These are phyloP conservation scores for Diabrotica virgifera DNA, from an alignment of 1,140 invertebrate species.

Conservation along the genomic window DNA sequence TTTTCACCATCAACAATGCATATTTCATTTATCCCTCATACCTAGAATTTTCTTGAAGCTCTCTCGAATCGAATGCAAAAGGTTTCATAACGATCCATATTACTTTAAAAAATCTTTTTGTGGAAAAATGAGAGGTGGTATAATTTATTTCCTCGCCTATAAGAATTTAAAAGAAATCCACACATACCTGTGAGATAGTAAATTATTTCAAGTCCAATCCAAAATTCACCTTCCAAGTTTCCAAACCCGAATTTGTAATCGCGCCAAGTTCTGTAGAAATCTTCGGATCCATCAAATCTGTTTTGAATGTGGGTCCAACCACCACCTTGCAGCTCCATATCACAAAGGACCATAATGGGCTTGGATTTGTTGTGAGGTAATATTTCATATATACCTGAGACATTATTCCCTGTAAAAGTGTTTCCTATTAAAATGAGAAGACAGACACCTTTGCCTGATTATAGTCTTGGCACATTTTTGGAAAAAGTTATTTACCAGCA, in stretches of 20 bases:
- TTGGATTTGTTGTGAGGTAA: background rate
- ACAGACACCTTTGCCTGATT: no score
- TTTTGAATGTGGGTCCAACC: constrained; percentile 65
- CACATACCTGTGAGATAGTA: constrained; percentile 44
- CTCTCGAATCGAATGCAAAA: no score
- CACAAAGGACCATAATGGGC: constrained; percentile 64
- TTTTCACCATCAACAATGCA: no score
- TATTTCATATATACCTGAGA: constrained; percentile 46
- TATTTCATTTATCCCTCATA: no score
- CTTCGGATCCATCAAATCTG: constrained; percentile 59
- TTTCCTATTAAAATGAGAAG: no score
- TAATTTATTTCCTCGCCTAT: no score
- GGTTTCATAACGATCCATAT: no score
- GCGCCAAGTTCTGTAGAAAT: constrained; percentile 61
- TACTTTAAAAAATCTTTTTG: no score
- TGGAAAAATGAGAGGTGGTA: no score
- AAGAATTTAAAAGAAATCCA: background rate
- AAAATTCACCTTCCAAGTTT: constrained; percentile 53
- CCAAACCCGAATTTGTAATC: constrained; percentile 60
- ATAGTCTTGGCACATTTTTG: no score
- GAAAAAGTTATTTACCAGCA: no score
- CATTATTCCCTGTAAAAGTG: background rate
- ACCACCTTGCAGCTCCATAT: constrained; percentile 54
- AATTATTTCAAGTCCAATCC: constrained; percentile 51
- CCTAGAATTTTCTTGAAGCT: no score